A percentile compares a stretch with the other conserved stretches of the same genome.
Conservation (phyloP, 1,140 invertebrate species). For the Dufourea novaeangliae region DNA sequence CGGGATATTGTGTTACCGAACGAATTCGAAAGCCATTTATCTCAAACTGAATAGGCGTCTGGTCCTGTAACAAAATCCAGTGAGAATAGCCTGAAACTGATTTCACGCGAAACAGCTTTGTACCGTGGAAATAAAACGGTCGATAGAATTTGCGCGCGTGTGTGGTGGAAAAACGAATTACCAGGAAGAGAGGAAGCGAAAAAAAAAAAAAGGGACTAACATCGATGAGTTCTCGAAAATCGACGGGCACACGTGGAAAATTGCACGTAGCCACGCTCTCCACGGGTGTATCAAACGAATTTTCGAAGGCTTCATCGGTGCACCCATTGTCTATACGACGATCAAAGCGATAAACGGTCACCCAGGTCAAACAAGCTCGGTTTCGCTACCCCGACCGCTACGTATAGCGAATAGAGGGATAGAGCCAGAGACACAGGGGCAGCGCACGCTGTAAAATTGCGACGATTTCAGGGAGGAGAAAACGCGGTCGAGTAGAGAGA, state of each 20-base stretch:
- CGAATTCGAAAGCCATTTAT: too few relatives aligned
- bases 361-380: constrained; percentile 10
- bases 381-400: background rate
- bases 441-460: constrained; percentile 3
- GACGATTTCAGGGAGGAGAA: constrained; percentile 35
- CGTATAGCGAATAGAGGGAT: too few relatives aligned
- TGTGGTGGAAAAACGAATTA: too few relatives aligned
- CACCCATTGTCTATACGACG: background rate
- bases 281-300: constrained; percentile 12
- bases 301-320: constrained; percentile 11
- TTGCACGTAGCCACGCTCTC: too few relatives aligned
- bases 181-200: too few relatives aligned
- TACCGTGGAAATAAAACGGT: background rate
- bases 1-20: too few relatives aligned
- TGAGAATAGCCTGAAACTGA: too few relatives aligned
- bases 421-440: background rate
- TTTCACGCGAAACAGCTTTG: too few relatives aligned
- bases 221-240: background rate
- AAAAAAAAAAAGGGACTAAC: background rate
- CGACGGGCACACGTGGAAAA: background rate
- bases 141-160: background rate
- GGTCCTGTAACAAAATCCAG: too few relatives aligned
- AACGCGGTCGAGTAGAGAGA: constrained; percentile 51
- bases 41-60: too few relatives aligned
- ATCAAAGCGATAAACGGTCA: constrained; percentile 26